Evolutionary conservation across 2,888 invertebrate species (phyloP), one percentile per base, ranked within the genome.

Genomic region (Hyposoter didymator): DNA sequence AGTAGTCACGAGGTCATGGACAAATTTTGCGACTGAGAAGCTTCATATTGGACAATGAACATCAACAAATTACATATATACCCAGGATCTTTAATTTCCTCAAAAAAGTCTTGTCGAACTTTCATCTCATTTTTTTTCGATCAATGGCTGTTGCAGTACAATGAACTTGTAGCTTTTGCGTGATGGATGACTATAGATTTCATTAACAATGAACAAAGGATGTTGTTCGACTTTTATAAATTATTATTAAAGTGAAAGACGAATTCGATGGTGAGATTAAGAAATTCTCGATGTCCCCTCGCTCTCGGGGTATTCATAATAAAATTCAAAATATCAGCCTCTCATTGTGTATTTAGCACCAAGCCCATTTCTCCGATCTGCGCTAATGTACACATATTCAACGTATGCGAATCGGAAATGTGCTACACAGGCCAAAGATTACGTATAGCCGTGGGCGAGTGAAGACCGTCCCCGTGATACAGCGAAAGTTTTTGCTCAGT

Each of bases 381-480:
- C 28, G 45, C 17, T 28, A 8, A 52, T 52, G 12, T 39, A 39
- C 39, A n/a, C 4, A 19, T 12, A 32, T 12, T 14, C 28, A 32
- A 19, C 35, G 76, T 66, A 35, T 66, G 64, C 66, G 62, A 59
- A 59, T 64, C 47, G 55, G 5, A 72, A 52, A 52, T 39, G 12
- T 52, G 35, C 22, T 35, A 55, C 39, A 70, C 19, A 47, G 14
- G 19, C 10, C 10, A 55, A 52, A 72, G 72, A 52, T 45, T 43
- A 19, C 59, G 74, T 59, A 43, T 45, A 59, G 0, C 55, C 39
- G 55, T 55, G 74, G 59, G 59, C 59, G 74, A 59, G 59, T 12
- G 59, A 59, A 45, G 74, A 74, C 22, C 59, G 59, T 74, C 17
- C 45, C 49, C 49, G 66, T 35, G 66, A 39, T 66, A 43, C 39